Evolutionary conservation across 2,113 vertebrate species (phyloP).

Genomic region (Salvelinus namaycush): DNA sequence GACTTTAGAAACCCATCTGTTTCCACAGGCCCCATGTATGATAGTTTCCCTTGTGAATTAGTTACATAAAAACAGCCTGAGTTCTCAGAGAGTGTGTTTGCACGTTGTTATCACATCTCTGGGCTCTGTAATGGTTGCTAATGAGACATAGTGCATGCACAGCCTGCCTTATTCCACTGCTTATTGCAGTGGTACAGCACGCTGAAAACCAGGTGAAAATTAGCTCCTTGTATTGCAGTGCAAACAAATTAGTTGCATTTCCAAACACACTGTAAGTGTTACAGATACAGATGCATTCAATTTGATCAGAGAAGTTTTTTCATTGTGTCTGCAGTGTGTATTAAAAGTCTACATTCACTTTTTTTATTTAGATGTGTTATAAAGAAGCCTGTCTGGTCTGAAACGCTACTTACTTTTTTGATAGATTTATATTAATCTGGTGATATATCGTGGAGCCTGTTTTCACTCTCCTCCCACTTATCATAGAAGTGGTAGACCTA

Average conservation of each 20-base stretch:
- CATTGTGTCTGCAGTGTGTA: neutral
- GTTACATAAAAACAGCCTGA: neutral
- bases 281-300: neutral
- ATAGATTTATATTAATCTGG: no score
- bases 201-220: no score
- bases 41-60: conserved; percentile 29
- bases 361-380: neutral
- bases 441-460: no score
- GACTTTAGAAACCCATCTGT: neutral
- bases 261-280: neutral
- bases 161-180: conserved; percentile 50
- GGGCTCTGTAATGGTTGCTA: conserved; percentile 41
- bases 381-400: no score
- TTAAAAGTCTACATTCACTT: neutral
- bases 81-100: conserved; percentile 13
- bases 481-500: neutral
- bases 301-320: neutral
- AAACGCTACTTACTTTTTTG: no score
- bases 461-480: no score
- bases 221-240: neutral
- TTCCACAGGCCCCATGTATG: neutral
- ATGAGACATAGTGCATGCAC: conserved; percentile 51
- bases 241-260: neutral
- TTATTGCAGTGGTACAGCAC: neutral
- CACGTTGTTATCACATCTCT: conserved; percentile 31